phyloP scores from a whole-genome alignment of 2,113 vertebrate genomes.

The Heterochromis multidens region DNA sequence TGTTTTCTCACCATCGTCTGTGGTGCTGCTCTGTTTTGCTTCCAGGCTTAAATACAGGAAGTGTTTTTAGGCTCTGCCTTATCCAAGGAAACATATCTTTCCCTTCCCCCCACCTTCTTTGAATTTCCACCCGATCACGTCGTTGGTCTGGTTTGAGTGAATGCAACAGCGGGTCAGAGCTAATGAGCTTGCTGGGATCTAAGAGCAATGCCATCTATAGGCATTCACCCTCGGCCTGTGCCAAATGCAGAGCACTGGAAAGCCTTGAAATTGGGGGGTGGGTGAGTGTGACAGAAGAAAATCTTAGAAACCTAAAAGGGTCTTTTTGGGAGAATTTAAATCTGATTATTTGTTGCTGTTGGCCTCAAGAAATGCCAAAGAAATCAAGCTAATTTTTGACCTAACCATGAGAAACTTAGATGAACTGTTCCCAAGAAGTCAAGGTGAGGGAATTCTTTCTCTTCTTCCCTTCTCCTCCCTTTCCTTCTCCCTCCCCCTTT shows the following conservation, averaged over 20 bases:
- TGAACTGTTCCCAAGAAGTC: background rate
- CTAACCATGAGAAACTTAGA: background rate
- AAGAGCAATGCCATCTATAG: slow-evolving; percentile 49
- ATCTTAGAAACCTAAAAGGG: background rate
- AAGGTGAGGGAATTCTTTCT: background rate
- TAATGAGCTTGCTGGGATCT: slow-evolving; percentile 63
- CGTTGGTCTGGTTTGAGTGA: slow-evolving; percentile 64
- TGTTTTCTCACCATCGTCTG: background rate
- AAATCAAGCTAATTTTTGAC: background rate
- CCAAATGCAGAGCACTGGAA: slow-evolving; percentile 8
- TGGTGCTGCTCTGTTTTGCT: slow-evolving; percentile 12
- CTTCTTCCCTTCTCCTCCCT: background rate
- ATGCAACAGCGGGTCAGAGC: slow-evolving; percentile 53
- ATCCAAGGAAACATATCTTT: slow-evolving; percentile 27
- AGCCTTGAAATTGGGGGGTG: background rate
- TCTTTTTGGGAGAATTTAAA: background rate
- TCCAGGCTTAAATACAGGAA: slow-evolving; percentile 48
- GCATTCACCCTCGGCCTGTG: slow-evolving; percentile 3
- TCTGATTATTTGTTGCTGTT: background rate
- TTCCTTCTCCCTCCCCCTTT: background rate
- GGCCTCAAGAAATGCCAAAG: background rate
- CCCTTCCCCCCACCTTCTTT: background rate
- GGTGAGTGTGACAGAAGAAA: no score
- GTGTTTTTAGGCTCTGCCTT: slow-evolving; percentile 25
- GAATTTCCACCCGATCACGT: slow-evolving; percentile 41